Evolutionary conservation across 2,888 invertebrate genomes (phyloP), one percentile per base, ranked within the genome.

Genomic region (Agrochola litura): DNA sequence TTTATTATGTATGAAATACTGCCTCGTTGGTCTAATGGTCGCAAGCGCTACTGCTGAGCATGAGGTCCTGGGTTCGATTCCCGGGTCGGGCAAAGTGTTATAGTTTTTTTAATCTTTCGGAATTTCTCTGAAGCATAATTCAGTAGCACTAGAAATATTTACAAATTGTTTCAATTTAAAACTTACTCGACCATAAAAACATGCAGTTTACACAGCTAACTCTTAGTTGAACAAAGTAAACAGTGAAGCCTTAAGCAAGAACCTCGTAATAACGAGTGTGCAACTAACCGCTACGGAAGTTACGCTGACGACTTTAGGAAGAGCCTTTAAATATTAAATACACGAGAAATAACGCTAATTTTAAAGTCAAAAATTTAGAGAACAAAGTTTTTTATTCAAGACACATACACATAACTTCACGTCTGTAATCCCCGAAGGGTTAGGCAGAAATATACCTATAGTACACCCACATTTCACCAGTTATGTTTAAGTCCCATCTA

Each of bases 231-330:
- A 69, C 69, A 16, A 69, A 83, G 69, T 78, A 64, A 65, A 41
- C 16, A 65, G 37, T 68, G 30, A 16, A 25, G 49, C 22, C 43
- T 68, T 46, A 46, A 60, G 60, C 12, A 60, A 68, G 37, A 19
- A n/a, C 49, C 58, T 58, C n/a, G 37, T 54, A 41, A 49, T 43
- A 67, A 52, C 25, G 43, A 81, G 64, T 65, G 64, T 3, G 30
- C 37, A 83, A 43, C 46, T 52, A 79, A 68, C 67, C n/a, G 66
- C 61, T 43, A 6, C n/a, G n/a, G 60, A 70, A 83, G 41, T 83
- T 83, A 5, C 58, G n/a, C 64, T 68, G 52, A 61, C 8, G 43
- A 58, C n/a, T 82, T 68, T 54, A 25, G 16, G 16, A 60, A 22
- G 10, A 56, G 49, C 30, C n/a, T 64, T 58, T 43, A 25, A 58